A percentile compares a stretch with the other conserved stretches of the same genome.
phyloP scores from a whole-genome alignment of 2,888 invertebrate genomes.

The Spatulosminthurus flaviceps region DNA sequence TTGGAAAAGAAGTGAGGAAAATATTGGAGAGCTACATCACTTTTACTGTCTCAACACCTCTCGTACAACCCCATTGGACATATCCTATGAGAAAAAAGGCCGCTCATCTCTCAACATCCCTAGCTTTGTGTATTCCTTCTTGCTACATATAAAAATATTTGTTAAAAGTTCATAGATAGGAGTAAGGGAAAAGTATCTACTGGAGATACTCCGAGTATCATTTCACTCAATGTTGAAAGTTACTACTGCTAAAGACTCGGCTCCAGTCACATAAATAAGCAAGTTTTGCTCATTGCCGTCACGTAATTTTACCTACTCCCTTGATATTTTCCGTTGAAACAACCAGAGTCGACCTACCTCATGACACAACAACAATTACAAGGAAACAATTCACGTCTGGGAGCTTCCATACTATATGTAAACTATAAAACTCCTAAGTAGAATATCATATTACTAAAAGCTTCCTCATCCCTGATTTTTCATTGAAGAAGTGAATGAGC shows the following conservation, averaged over 20 bases:
- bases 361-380: conserved; percentile 18
- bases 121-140: too few relatives aligned
- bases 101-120: background rate
- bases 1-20: background rate
- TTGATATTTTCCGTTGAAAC: background rate
- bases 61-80: background rate
- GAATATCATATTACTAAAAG: background rate
- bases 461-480: too few relatives aligned
- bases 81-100: conserved; percentile 4
- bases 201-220: too few relatives aligned
- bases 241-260: background rate
- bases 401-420: too few relatives aligned
- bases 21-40: background rate
- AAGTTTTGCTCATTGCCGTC: background rate
- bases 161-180: too few relatives aligned
- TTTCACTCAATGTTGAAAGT: too few relatives aligned
- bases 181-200: too few relatives aligned
- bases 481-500: too few relatives aligned
- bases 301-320: background rate
- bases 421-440: background rate
- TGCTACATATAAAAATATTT: too few relatives aligned
- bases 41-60: conserved; percentile 13
- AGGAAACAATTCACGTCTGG: background rate
- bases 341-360: background rate
- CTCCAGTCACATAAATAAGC: conserved; percentile 12